phyloP scores from a whole-genome alignment of 2,888 invertebrate species.

The Eupithecia subfuscata region DNA sequence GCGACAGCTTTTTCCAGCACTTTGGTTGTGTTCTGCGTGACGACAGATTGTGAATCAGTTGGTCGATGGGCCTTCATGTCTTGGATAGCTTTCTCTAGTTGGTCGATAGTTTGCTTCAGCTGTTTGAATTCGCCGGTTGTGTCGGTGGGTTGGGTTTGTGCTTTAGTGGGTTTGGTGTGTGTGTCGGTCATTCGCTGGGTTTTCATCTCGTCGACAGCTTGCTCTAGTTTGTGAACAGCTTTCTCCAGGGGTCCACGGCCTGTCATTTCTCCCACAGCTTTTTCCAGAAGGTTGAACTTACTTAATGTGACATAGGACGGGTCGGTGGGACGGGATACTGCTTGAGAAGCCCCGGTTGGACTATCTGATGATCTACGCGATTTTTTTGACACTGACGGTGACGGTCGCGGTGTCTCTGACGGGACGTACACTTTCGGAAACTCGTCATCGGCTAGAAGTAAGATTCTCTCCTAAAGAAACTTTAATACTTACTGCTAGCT shows the following conservation, averaged over 20 bases:
- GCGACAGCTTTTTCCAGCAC: not conserved
- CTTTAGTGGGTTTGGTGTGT: not conserved
- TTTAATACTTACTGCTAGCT: not conserved
- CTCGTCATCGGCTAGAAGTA: not conserved
- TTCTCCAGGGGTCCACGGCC: not conserved
- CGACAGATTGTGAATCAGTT: not conserved
- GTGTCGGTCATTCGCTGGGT: not conserved
- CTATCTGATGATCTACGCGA: not conserved
- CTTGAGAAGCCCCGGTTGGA: not conserved
- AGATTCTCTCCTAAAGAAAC: not conserved
- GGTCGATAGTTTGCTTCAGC: not conserved
- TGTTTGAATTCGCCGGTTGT: not conserved
- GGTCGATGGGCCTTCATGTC: not conserved
- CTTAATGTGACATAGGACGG: slow-evolving; percentile 76
- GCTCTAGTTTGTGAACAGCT: not conserved
- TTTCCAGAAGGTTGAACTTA: slow-evolving; percentile 73
- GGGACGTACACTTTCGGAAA: not conserved
- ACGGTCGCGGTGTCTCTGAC: not conserved
- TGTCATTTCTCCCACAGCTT: slow-evolving; percentile 65
- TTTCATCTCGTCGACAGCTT: not conserved
- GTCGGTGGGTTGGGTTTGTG: not conserved
- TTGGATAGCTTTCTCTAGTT: not conserved
- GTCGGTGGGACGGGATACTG: not conserved
- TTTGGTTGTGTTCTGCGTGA: not conserved
- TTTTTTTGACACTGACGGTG: not conserved